These are phyloP conservation scores for Cyphomyrmex costatus DNA, from an alignment of 1,140 invertebrate species.

Conservation along the genomic window DNA sequence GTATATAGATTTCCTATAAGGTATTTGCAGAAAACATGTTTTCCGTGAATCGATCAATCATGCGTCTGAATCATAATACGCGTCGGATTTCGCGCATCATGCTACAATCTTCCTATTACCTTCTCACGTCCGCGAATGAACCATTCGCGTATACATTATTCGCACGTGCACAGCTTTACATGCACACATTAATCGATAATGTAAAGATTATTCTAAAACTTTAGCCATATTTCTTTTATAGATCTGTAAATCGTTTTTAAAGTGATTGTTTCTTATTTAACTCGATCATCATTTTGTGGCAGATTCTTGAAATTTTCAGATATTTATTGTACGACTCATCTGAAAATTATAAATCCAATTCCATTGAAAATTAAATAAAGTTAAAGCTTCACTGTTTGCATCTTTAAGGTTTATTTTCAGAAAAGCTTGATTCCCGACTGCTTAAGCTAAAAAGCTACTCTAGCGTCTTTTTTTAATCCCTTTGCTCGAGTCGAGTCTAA, in stretches of 20 bases:
- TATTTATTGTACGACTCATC: not conserved
- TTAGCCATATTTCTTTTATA: not conserved
- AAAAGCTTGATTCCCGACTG: constrained; percentile 7
- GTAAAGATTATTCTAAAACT: not conserved
- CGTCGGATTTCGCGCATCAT: not conserved
- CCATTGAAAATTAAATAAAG: not conserved
- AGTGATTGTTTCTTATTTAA: not conserved
- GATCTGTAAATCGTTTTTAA: not conserved
- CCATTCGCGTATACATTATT: constrained; percentile 10
- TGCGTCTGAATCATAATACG: constrained; percentile 24
- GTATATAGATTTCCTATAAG: constrained; percentile 3
- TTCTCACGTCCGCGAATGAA: constrained; percentile 27
- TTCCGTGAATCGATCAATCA: constrained; percentile 21
- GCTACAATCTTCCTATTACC: constrained; percentile 19
- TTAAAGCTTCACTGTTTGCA: not conserved
- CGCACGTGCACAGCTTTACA: not conserved
- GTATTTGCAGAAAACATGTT: constrained; percentile 13
- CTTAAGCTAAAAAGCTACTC: constrained; percentile 19
- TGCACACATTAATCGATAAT: not conserved
- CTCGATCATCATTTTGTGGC: not conserved
- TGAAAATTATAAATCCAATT: not conserved
- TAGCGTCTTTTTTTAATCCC: constrained; percentile 15
- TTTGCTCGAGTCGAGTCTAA: constrained; percentile 17
- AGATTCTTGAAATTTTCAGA: not conserved
- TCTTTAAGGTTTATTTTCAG: constrained; percentile 4